These are phyloP conservation scores for Mayetiola destructor DNA, from an alignment of 2,888 invertebrate species.

Conservation along the genomic window DNA sequence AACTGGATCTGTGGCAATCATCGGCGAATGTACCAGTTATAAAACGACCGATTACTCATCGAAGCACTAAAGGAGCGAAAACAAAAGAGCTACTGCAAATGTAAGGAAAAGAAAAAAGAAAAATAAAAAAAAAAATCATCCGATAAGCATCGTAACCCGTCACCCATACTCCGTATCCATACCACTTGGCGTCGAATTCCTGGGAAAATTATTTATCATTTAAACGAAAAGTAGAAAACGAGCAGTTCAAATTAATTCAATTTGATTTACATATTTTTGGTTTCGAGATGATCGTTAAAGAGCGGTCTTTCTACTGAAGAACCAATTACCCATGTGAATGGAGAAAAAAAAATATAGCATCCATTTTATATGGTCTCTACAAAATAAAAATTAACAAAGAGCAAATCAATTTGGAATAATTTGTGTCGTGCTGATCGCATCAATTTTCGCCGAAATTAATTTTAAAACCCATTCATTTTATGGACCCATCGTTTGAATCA, in stretches of 20 bases:
- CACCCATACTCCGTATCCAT: too few species aligned
- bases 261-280: constrained; percentile 2
- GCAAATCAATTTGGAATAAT: too few species aligned
- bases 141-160: background rate
- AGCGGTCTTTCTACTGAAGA: too few species aligned
- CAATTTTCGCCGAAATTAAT: too few species aligned
- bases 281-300: background rate
- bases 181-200: background rate
- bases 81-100: background rate
- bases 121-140: background rate
- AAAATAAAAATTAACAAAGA: too few species aligned
- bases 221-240: background rate
- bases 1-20: background rate
- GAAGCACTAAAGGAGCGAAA: background rate
- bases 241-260: constrained; percentile 6
- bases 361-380: too few species aligned
- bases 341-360: too few species aligned
- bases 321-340: too few species aligned
- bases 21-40: constrained; percentile 7
- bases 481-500: too few species aligned
- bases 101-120: too few species aligned
- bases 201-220: constrained; percentile 9
- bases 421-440: too few species aligned
- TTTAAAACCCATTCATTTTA: too few species aligned
- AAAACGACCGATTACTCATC: background rate